Conservation (phyloP, 2,797 vertebrate genomes). For the Thamnophis elegans region DNA sequence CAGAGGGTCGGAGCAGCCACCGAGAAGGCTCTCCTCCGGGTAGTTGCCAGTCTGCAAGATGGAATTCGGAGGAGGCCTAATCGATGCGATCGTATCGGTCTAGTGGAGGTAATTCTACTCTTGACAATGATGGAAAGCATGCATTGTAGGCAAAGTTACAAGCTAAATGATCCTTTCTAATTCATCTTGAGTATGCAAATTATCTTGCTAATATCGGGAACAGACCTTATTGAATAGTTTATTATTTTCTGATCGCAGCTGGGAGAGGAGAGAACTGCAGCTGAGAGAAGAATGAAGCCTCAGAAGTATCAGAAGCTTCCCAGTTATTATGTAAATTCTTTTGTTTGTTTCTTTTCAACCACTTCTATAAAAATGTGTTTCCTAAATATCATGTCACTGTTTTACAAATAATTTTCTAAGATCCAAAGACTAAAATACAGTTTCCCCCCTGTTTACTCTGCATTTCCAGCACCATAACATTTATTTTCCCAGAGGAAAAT, state of each 20-base stretch:
- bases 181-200: neutral
- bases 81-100: too few species aligned
- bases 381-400: neutral
- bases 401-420: neutral
- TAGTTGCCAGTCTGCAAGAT: too few species aligned
- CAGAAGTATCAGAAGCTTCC: neutral
- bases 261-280: neutral
- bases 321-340: neutral
- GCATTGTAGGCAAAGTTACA: neutral
- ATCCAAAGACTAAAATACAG: neutral
- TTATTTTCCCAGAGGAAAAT: neutral
- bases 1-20: too few species aligned
- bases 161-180: neutral
- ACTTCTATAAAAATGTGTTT: neutral
- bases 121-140: neutral
- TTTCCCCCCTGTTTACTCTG: neutral
- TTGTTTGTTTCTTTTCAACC: neutral
- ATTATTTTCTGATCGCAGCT: neutral
- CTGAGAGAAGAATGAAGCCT: neutral
- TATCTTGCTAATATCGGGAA: neutral
- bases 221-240: neutral
- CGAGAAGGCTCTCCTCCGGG: too few species aligned
- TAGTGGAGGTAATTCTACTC: too few species aligned
- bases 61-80: too few species aligned
- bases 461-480: neutral